Conservation (phyloP, 2,888 invertebrate genomes). For the Malthinus seriepunctatus region DNA sequence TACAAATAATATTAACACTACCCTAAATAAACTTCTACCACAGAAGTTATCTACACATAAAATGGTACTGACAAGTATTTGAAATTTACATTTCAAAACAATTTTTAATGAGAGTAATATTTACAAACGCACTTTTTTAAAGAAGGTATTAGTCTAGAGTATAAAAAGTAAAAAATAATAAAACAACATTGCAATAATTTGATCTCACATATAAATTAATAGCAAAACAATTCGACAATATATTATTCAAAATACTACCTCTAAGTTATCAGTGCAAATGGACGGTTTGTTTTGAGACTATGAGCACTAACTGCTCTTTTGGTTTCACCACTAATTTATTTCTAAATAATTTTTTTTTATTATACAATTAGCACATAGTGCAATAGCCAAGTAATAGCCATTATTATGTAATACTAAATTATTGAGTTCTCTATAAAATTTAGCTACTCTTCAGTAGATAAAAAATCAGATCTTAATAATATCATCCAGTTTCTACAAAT, state of each 20-base stretch:
- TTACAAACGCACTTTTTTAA: constrained; percentile 4
- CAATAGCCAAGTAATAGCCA: too few species aligned
- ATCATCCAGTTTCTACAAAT: constrained; percentile 19
- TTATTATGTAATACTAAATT: too few species aligned
- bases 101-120: constrained; percentile 8
- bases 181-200: constrained; percentile 9
- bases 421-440: too few species aligned
- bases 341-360: constrained; percentile 7
- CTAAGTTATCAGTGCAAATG: constrained; percentile 44
- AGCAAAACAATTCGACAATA: constrained; percentile 11
- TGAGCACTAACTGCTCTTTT: constrained; percentile 30
- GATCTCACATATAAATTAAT: constrained; percentile 14
- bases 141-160: not conserved
- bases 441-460: not conserved
- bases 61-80: constrained; percentile 6
- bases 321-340: constrained; percentile 18
- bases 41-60: constrained; percentile 10
- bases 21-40: constrained; percentile 17
- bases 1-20: constrained; percentile 41
- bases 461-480: constrained; percentile 15
- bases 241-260: constrained; percentile 18
- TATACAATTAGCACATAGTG: not conserved
- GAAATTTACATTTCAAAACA: constrained; percentile 8
- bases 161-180: constrained; percentile 15
- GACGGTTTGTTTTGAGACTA: constrained; percentile 52